Conservation (phyloP, 2,113 vertebrate species). For the Chionodraco myersi region DNA sequence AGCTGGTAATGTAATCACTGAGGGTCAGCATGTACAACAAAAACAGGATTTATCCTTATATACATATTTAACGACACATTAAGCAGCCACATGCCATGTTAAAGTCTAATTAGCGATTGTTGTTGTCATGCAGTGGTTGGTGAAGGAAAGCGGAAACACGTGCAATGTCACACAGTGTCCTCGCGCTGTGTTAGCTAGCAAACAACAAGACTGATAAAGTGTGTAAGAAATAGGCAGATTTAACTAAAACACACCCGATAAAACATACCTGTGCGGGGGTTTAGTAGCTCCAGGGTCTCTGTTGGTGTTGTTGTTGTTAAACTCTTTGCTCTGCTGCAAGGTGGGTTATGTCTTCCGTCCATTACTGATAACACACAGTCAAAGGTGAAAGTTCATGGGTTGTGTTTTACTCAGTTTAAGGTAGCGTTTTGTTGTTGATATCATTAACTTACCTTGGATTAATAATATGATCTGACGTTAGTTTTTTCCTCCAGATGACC, state of each 20-base stretch:
- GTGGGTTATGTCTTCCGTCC: slow-evolving; percentile 55
- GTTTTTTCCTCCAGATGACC: accelerated
- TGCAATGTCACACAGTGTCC: slow-evolving; percentile 40
- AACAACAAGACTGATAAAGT: not conserved
- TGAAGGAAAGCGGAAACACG: slow-evolving; percentile 43
- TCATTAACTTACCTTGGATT: accelerated
- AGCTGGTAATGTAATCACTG: not conserved
- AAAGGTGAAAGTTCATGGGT: slow-evolving; percentile 59
- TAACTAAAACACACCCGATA: not conserved
- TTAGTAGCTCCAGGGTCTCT: not conserved
- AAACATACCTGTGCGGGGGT: slow-evolving; percentile 23
- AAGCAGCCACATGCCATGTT: no score
- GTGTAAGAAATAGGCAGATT: not conserved
- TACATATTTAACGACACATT: not conserved
- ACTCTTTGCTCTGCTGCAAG: slow-evolving; percentile 18
- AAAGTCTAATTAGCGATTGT: not conserved
- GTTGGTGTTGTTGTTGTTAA: not conserved
- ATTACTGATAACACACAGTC: slow-evolving; percentile 45
- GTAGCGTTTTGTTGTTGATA: not conserved
- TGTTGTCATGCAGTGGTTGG: not conserved
- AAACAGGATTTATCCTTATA: not conserved
- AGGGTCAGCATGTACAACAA: no score
- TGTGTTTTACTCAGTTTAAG: not conserved
- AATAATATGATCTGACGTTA: accelerated
- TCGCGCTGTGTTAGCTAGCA: slow-evolving; percentile 22